Base-by-base conservation (phyloP, 2,113 vertebrate genomes). In the Malurus melanocephalus region DNA sequence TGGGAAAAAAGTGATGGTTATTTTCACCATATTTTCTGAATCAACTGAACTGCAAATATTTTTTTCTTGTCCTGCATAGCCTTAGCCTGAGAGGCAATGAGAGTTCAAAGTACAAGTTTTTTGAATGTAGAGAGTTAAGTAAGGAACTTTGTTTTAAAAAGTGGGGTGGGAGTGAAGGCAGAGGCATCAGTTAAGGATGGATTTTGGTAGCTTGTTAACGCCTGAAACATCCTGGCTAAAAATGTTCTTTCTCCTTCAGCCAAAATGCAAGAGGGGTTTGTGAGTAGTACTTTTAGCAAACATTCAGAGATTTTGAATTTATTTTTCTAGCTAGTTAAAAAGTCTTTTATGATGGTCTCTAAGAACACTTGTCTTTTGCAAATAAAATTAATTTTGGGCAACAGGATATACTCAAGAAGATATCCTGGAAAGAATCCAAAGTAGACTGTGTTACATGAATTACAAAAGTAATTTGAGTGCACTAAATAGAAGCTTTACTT, bases 401-500 rank as follows among this genome's bases (percentile, higher is more conserved):
- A 30, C 26, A 65, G 59, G 27, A 20, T 87, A 27, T 38, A 18
- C 14, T 73, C 8, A 24, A 46, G n/a, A n/a, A 90, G 67, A 35
- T 23, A 32, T 52, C 65, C 35, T 86, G 35, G 32, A 56, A 77
- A 71, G 16, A 78, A 32, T 66, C 27, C 9, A 9, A 43, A 43
- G 16, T 43, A 43, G 42, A 16, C 42, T 43, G 42, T 16, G 42
- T 43, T 43, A 20, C 51, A 23, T 38, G 38, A 38, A 38, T 38
- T 38, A 38, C 38, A 27, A 55, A 79, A 60, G 51, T 43, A 5
- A 32, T 82, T 72, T 33, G 23, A 46, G n/a, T 85, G 18, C n/a
- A 24, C 79, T 89, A 79, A 81, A 72, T 72, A 30, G 21, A 82
- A 76, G 3, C 52, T 84, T 90, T 87, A 19, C 81, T 51, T 92